These are phyloP conservation scores for Ostrea edulis DNA, from an alignment of 1,140 invertebrate genomes.

Conservation along the genomic window DNA sequence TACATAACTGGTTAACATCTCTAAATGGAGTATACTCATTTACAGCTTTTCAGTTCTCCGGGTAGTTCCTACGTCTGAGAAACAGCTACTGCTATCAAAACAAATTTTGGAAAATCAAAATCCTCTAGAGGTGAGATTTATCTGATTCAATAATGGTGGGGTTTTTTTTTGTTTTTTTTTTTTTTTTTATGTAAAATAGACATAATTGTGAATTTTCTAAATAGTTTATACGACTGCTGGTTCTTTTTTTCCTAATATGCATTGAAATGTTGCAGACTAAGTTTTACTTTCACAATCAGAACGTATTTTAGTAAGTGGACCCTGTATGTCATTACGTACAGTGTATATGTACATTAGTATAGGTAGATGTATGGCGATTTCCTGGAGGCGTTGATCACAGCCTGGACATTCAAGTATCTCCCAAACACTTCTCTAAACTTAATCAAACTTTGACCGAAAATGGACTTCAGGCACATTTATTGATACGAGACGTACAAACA, in stretches of 20 bases:
- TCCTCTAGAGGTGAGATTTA: neutral
- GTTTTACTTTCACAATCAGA: no score
- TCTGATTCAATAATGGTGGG: no score
- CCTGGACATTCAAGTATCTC: slow-evolving; percentile 27
- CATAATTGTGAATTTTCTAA: no score
- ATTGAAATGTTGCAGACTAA: no score
- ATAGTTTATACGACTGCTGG: no score
- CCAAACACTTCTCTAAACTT: neutral
- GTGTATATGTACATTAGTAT: neutral
- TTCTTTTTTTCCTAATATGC: no score
- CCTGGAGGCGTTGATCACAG: neutral
- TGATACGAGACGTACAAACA: slow-evolving; percentile 34
- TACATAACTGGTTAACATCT: no score
- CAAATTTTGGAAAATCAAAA: neutral
- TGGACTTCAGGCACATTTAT: neutral
- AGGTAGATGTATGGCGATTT: slow-evolving; percentile 38
- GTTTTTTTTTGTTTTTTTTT: no score
- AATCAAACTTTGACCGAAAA: slow-evolving; percentile 1
- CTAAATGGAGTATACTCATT: neutral
- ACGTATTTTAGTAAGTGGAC: no score
- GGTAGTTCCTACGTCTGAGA: slow-evolving; percentile 13
- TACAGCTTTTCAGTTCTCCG: slow-evolving; percentile 16
- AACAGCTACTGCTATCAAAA: neutral
- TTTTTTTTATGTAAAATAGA: no score
- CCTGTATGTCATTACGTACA: no score